Evolutionary conservation across 2,888 invertebrate species (phyloP), one percentile per base, ranked within the genome.

Genomic region (Halictus ligatus): DNA sequence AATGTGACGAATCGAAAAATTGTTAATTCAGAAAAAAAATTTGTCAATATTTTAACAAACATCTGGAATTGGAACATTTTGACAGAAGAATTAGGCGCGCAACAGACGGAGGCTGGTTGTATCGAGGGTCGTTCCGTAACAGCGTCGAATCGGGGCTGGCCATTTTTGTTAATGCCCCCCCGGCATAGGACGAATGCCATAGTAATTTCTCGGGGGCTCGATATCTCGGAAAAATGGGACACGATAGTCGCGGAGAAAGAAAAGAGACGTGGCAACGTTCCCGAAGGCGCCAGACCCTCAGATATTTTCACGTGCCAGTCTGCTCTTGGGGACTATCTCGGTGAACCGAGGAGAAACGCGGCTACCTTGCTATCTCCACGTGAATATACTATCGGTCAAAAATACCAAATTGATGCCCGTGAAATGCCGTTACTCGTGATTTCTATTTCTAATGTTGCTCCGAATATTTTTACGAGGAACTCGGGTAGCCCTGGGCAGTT

Each of bases 161-260:
- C 92, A 89, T 91, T 91, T 88, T 90, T 83, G 29, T 29, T 88
- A 92, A 92, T 92, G 92, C 88, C 75, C 58, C 58, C 83, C 50
- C 87, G 48, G 88, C 92, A 92, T 93, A 91, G 89, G 89, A 92
- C 86, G 92, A 87, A 92, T 92, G 86, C 90, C 88, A 77, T 1
- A 25, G 75, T 71, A 73, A 85, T 85, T 54, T 58, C 72, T 60
- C 35, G 54, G 54, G 46, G 64, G 54, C 15, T 54, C 46, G 86
- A 86, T 86, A 87, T 87, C 87, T 87, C 80, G 79, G 79, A 86
- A 85, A 83, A 87, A 80, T 75, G 87, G 60, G 58, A 76, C 75
- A 72, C 69, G 76, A 88, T 83, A 75, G 75, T n/a, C 71, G 46
- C 76, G 76, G 60, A 46, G 85, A 81, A 80, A 58, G 85, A 79